Evolutionary conservation across 2,797 vertebrate species (phyloP).

Genomic region (Synanceia verrucosa): DNA sequence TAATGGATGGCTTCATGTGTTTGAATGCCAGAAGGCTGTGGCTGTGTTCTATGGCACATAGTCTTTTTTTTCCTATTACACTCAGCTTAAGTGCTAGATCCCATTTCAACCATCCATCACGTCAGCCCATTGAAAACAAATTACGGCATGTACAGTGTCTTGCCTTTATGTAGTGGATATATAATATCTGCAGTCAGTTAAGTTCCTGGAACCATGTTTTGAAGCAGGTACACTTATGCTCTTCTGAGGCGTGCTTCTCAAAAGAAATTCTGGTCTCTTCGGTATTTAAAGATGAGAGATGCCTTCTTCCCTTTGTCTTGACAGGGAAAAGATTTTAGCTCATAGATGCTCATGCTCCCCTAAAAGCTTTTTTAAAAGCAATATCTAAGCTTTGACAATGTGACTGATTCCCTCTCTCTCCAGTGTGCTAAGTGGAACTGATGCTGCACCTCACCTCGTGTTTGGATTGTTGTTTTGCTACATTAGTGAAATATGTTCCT

Average conservation of each 20-base stretch:
- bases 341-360: slow-evolving; percentile 31
- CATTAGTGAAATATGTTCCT: slow-evolving; percentile 34
- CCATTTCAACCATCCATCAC: slow-evolving; percentile 17
- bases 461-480: slow-evolving; percentile 43
- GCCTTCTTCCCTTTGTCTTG: slow-evolving; percentile 46
- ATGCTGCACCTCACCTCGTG: slow-evolving; percentile 37
- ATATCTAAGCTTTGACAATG: slow-evolving; percentile 34
- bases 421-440: slow-evolving; percentile 43
- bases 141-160: slow-evolving; percentile 7
- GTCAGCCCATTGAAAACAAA: slow-evolving; percentile 17
- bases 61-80: slow-evolving; percentile 1
- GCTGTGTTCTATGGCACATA: neutral
- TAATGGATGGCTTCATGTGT: slow-evolving; percentile 6
- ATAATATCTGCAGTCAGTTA: slow-evolving; percentile 12
- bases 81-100: slow-evolving; percentile 1
- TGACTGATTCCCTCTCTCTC: slow-evolving; percentile 52
- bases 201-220: slow-evolving; percentile 22
- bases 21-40: slow-evolving; percentile 24
- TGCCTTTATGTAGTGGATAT: slow-evolving; percentile 10
- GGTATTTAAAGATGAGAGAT: slow-evolving; percentile 40
- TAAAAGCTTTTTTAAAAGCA: slow-evolving; percentile 63
- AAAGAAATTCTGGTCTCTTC: slow-evolving; percentile 24
- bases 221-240: slow-evolving; percentile 24
- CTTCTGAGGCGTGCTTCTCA: slow-evolving; percentile 18
- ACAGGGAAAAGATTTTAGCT: slow-evolving; percentile 38